Evolutionary conservation across 2,113 vertebrate genomes (phyloP).

Genomic region (Grammomys dolichurus): DNA sequence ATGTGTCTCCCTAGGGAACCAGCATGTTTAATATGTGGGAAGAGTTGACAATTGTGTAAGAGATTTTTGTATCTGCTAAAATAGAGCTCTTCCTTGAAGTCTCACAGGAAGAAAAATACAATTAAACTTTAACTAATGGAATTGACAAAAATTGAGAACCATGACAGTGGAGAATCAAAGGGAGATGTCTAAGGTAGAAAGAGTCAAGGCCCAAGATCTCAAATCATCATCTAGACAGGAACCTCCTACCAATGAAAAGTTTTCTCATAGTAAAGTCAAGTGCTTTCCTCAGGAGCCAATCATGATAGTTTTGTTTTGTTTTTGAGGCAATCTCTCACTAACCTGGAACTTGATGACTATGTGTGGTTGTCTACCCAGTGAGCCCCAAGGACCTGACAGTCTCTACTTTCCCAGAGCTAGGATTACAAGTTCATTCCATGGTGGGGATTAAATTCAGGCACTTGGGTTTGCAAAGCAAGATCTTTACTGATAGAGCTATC

Average conservation of each 20-base stretch:
- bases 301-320: background rate
- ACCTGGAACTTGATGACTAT: background rate
- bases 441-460: background rate
- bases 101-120: background rate
- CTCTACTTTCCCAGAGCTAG: background rate
- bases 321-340: background rate
- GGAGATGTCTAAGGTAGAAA: background rate
- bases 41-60: background rate
- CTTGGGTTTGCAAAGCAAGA: background rate
- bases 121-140: background rate
- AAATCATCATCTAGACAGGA: background rate
- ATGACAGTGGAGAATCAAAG: background rate
- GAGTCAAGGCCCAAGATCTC: background rate
- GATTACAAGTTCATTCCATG: background rate
- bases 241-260: background rate
- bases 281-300: background rate
- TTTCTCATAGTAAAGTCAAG: background rate
- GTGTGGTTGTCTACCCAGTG: background rate
- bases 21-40: background rate
- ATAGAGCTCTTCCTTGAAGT: background rate
- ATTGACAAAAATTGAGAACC: background rate
- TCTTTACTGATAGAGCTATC: background rate
- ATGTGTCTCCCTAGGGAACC: background rate
- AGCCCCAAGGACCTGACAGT: background rate
- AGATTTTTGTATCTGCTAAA: background rate